Percentiles rank a stretch among this genome's conserved stretches.
These are phyloP conservation scores for Hyposmocoma kahamanoa DNA, from an alignment of 1,140 invertebrate genomes.

Conservation along the genomic window DNA sequence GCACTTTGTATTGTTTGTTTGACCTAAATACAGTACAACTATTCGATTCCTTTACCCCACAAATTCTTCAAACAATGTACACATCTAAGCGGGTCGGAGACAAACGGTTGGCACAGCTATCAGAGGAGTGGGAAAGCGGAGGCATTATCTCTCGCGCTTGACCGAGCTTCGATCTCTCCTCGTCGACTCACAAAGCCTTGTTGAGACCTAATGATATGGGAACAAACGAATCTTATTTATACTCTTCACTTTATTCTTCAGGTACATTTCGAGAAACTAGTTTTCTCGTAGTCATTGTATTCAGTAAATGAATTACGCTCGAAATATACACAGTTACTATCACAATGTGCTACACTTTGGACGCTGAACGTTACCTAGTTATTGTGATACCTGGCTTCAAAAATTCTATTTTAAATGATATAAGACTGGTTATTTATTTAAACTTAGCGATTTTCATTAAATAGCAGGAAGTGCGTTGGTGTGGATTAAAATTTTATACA, in stretches of 20 bases:
- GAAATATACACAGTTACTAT: neutral
- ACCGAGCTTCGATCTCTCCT: slow-evolving; percentile 56
- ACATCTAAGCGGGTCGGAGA: too few species aligned
- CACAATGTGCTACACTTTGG: too few species aligned
- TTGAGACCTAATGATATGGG: slow-evolving; percentile 58
- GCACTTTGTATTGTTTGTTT: too few species aligned
- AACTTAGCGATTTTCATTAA: too few species aligned
- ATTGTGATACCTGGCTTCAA: neutral
- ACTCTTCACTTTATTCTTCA: slow-evolving; percentile 24
- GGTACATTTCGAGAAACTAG: slow-evolving; percentile 5
- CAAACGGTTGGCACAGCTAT: too few species aligned
- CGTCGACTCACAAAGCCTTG: slow-evolving; percentile 51
- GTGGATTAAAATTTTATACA: too few species aligned
- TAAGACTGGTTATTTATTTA: neutral
- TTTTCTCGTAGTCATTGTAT: neutral
- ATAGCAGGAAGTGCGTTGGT: too few species aligned
- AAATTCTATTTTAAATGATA: neutral
- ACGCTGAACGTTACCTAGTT: too few species aligned
- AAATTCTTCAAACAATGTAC: too few species aligned
- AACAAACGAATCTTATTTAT: slow-evolving; percentile 47
- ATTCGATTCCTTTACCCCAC: too few species aligned
- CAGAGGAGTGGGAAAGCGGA: too few species aligned
- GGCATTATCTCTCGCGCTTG: slow-evolving; percentile 62
- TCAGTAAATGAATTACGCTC: neutral
- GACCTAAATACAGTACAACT: too few species aligned